Base-by-base conservation (phyloP, 2,888 invertebrate genomes). In the Caenorhabditis drosophilae region DNA sequence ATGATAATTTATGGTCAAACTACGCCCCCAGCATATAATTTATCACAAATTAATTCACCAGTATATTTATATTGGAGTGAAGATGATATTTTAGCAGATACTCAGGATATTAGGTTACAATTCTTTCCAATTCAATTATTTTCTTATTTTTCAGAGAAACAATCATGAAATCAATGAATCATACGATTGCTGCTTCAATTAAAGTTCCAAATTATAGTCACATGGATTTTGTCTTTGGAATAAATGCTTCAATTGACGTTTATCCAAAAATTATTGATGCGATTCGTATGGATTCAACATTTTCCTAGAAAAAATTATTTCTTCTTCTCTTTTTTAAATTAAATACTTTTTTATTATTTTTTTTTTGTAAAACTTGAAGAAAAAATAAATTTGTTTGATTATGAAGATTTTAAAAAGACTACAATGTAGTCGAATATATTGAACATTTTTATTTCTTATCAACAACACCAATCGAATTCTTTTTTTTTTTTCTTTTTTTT, bases 51-150 rank as follows among this genome's bases (percentile, higher is more conserved):
- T 22, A 48, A 70, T 22, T 70, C 74, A 9, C 79, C 79, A 20
- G 75, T 73, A 7, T 77, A 69, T 56, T 62, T 81, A 7, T 81
- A 77, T 58, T 82, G 78, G 74, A 76, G 79, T 34, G 54, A 73
- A n/a, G 67, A 67, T 38, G 81, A 81, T 57, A 77, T 82, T 45
- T 23, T 64, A 12, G 80, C 82, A 3, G 79, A 80, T 36, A 71
- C 68, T 15, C 51, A 64, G 18, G 81, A 81, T 57, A 73, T 73
- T 20, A 47, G 73, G 74, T 81, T 18, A 25, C 16, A 27, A 16
- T 26, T 3, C 3, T 23, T 26, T 26, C 18, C 4, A 42, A 12
- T 7, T 20, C 12, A 23, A 20, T 6, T 7, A 22, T 18, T 22
- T 42, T 34, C 6, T 16, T 9, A n/a, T 47, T 36, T 36, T 34